Percentiles rank a stretch among this genome's conserved stretches.
phyloP scores from a whole-genome alignment of 2,113 vertebrate genomes.

The Morone saxatilis region DNA sequence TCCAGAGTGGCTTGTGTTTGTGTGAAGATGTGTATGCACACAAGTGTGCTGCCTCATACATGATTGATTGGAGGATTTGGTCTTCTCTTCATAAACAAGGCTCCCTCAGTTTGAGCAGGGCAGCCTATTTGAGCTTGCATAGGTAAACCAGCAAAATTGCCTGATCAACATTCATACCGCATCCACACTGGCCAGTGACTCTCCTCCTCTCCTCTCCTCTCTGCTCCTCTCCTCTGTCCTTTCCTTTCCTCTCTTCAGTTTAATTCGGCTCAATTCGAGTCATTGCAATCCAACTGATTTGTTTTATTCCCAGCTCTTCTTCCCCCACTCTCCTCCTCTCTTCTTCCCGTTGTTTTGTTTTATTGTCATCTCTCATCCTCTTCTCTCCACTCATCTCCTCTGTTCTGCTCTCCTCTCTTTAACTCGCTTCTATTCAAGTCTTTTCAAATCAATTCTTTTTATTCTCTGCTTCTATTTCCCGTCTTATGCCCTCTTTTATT shows the following conservation, averaged over 20 bases:
- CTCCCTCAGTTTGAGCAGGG: slow-evolving; percentile 65
- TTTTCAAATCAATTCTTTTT: slow-evolving; percentile 45
- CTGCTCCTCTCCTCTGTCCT: neutral
- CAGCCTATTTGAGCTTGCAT: slow-evolving; percentile 52
- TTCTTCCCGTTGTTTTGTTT: slow-evolving; percentile 49
- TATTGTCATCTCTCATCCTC: slow-evolving; percentile 62
- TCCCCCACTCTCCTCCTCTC: slow-evolving; percentile 11
- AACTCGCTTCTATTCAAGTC: slow-evolving; percentile 56
- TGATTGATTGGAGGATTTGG: slow-evolving; percentile 69
- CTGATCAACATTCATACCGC: slow-evolving; percentile 74
- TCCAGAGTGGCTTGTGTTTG: slow-evolving; percentile 67
- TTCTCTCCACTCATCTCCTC: slow-evolving; percentile 54
- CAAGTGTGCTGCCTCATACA: slow-evolving; percentile 57
- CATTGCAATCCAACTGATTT: slow-evolving; percentile 50
- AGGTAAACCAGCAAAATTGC: slow-evolving; percentile 50
- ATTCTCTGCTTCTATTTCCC: slow-evolving; percentile 37
- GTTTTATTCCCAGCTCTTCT: slow-evolving; percentile 51
- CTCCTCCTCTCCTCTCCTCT: neutral
- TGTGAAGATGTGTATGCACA: slow-evolving; percentile 10
- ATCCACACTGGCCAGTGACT: slow-evolving; percentile 24
- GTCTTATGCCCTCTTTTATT: neutral
- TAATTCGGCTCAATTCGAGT: slow-evolving; percentile 48
- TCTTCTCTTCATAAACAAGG: slow-evolving; percentile 73
- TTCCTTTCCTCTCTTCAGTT: slow-evolving; percentile 27
- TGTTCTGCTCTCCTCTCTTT: slow-evolving; percentile 55